Evolutionary conservation across 2,797 vertebrate species (phyloP).

Genomic region (Chelmon rostratus): DNA sequence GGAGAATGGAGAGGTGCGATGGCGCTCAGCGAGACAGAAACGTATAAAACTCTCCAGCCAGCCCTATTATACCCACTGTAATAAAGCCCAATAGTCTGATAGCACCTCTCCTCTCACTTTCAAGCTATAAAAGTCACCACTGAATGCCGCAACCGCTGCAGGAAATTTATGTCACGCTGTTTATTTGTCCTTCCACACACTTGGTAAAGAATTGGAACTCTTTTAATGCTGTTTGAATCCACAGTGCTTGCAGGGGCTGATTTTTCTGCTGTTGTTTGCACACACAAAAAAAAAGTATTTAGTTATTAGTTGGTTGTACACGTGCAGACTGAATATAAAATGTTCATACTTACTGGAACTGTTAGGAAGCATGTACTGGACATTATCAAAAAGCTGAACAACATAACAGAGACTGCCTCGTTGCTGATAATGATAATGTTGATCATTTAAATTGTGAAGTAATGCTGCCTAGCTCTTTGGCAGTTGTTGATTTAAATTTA

Average conservation of each 20-base stretch:
- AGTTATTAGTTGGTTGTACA: constrained; percentile 22
- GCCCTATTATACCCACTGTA: constrained; percentile 82
- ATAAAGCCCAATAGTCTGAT: constrained; percentile 85
- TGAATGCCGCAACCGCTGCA: constrained; percentile 74
- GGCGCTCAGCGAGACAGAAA: constrained; percentile 76
- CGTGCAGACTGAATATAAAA: constrained; percentile 18
- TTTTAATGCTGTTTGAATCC: constrained; percentile 64
- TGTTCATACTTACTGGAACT: not conserved
- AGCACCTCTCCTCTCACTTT: constrained; percentile 80
- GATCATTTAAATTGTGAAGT: constrained; percentile 11
- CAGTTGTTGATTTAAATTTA: too few species aligned
- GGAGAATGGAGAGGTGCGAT: constrained; percentile 75
- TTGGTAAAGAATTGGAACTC: constrained; percentile 70
- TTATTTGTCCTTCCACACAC: constrained; percentile 79
- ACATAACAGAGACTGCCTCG: not conserved
- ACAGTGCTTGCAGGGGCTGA: constrained; percentile 31
- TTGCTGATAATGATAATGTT: not conserved
- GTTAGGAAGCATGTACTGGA: constrained; percentile 3
- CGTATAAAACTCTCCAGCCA: constrained; percentile 82
- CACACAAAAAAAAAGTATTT: constrained; percentile 5
- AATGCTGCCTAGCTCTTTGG: too few species aligned
- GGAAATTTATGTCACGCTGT: constrained; percentile 80
- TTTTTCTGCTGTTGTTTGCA: constrained; percentile 52
- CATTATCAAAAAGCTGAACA: constrained; percentile 6
- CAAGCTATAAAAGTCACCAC: constrained; percentile 81